phyloP scores from a whole-genome alignment of 2,113 vertebrate species.

The Tragelaphus scriptus region DNA sequence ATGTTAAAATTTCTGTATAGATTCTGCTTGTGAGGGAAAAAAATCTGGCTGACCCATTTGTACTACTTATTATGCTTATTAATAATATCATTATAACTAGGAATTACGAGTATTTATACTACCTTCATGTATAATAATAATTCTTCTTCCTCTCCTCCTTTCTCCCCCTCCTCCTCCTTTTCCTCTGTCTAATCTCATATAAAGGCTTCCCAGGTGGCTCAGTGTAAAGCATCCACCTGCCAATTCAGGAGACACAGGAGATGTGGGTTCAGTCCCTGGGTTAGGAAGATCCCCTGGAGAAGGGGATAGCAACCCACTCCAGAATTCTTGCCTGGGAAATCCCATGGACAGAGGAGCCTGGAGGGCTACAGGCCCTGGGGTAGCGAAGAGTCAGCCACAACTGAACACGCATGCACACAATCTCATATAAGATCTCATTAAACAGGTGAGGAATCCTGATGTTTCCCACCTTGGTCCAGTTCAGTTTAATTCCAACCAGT shows the following conservation, averaged over 20 bases:
- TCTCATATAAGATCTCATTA: not conserved
- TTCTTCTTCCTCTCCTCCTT: not conserved
- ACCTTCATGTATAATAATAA: not conserved
- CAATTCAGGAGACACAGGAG: not conserved
- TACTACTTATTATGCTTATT: not conserved
- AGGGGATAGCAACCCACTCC: not conserved
- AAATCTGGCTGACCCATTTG: not conserved
- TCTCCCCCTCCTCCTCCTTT: not conserved
- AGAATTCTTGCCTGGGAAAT: not conserved
- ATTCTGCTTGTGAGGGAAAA: not conserved
- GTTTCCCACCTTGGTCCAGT: not conserved
- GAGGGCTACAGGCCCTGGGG: not conserved
- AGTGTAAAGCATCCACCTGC: not conserved
- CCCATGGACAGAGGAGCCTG: not conserved
- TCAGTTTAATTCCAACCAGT: not conserved
- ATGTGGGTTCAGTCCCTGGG: not conserved
- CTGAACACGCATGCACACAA: accelerated
- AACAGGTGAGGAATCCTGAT: not conserved
- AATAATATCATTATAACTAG: not conserved
- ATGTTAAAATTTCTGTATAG: not conserved
- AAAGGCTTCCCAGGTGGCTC: not conserved
- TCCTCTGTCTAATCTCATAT: not conserved
- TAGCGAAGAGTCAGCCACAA: not conserved
- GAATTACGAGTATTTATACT: not conserved
- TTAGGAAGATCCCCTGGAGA: not conserved